phyloP scores from a whole-genome alignment of 2,888 invertebrate genomes.

The Heliconius aoede region DNA sequence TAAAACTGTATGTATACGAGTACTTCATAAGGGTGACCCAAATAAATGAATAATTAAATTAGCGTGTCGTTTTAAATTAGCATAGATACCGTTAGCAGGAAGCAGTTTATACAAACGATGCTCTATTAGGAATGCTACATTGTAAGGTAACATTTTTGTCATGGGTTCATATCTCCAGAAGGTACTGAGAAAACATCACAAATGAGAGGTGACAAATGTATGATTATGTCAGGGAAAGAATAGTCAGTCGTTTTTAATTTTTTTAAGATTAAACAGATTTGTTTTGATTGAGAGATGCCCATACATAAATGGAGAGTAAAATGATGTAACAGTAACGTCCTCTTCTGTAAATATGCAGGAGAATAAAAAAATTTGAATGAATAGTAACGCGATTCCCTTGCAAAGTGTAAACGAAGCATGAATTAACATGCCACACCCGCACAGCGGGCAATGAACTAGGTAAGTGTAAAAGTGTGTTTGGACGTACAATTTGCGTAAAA shows the following conservation, averaged over 20 bases:
- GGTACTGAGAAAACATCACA: neutral
- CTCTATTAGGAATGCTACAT: slow-evolving; percentile 6
- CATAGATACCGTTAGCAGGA: slow-evolving; percentile 34
- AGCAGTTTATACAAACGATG: slow-evolving; percentile 14
- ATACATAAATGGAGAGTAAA: no score
- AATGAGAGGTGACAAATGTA: neutral
- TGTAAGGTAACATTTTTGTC: neutral
- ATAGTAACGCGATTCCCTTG: neutral
- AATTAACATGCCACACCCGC: slow-evolving; percentile 35
- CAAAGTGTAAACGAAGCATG: slow-evolving; percentile 8
- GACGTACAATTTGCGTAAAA: slow-evolving; percentile 19
- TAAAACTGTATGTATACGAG: neutral
- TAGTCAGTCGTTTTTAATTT: neutral
- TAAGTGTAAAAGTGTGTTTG: slow-evolving; percentile 12
- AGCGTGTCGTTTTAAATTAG: slow-evolving; percentile 23
- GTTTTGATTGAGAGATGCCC: no score
- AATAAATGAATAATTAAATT: slow-evolving; percentile 25
- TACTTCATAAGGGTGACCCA: slow-evolving; percentile 6
- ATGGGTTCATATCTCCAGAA: neutral
- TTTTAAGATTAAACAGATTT: no score
- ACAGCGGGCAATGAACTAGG: slow-evolving; percentile 28
- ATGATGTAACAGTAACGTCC: no score
- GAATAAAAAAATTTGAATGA: neutral
- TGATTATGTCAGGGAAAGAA: neutral
- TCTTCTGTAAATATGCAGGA: neutral